Evolutionary conservation across 2,113 vertebrate genomes (phyloP).

Genomic region (Neolamprologus hecqui): DNA sequence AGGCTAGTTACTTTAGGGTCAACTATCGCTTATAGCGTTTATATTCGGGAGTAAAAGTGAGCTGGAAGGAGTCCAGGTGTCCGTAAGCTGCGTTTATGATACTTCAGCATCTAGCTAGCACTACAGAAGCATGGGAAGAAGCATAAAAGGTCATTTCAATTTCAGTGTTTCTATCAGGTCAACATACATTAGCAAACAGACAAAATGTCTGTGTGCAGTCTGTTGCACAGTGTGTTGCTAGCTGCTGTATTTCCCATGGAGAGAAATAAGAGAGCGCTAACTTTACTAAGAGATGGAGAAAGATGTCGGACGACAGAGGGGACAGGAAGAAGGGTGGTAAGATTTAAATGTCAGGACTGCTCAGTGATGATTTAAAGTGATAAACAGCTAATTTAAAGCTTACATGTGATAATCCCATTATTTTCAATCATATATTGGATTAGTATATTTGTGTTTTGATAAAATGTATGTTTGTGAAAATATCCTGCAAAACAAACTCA

Average conservation of each 20-base stretch:
- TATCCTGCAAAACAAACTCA: not conserved
- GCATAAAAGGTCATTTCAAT: not conserved
- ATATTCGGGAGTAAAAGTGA: not conserved
- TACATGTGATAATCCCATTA: not conserved
- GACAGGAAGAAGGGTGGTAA: not conserved
- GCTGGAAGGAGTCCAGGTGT: not conserved
- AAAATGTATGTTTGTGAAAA: not conserved
- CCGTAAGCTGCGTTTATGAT: not conserved
- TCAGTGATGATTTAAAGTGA: not conserved
- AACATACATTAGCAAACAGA: not conserved
- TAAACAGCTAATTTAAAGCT: not conserved
- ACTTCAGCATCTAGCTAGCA: not conserved
- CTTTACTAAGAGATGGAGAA: not conserved
- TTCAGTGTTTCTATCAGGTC: not conserved
- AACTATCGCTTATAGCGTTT: not conserved
- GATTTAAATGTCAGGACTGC: not conserved
- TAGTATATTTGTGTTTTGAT: not conserved
- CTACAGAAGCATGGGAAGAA: not conserved
- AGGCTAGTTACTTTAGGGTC: not conserved
- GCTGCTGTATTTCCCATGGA: not conserved
- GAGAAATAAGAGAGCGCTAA: not conserved
- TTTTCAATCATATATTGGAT: not conserved
- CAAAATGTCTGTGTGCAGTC: not conserved
- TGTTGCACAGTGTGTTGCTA: not conserved
- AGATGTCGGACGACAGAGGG: not conserved